Percentiles rank a stretch among this genome's conserved stretches.
These are phyloP conservation scores for Nudaria mundana DNA, from an alignment of 2,888 invertebrate species.

Conservation along the genomic window DNA sequence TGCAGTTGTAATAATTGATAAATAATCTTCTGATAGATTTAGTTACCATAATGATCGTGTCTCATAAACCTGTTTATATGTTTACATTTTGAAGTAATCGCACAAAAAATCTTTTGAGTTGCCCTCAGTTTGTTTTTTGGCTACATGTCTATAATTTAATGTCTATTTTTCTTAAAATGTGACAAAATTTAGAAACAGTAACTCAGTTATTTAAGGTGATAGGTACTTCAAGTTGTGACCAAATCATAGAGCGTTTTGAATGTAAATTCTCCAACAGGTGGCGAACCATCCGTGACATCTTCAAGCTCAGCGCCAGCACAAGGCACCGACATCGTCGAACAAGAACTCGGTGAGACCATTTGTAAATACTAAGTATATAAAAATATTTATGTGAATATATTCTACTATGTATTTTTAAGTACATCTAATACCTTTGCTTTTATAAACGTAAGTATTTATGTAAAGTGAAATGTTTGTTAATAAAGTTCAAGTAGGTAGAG, in stretches of 20 bases:
- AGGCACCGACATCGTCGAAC: slow-evolving; percentile 55
- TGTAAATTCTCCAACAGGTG: slow-evolving; percentile 51
- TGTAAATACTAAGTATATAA: slow-evolving; percentile 9
- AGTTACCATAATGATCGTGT: too few species aligned
- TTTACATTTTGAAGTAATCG: too few species aligned
- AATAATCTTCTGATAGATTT: too few species aligned
- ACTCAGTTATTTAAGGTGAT: too few species aligned
- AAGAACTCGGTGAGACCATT: slow-evolving; percentile 66
- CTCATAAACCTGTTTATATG: too few species aligned
- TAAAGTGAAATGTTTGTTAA: neutral
- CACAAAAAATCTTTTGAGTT: too few species aligned
- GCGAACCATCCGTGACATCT: slow-evolving; percentile 59
- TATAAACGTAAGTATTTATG: slow-evolving; percentile 1
- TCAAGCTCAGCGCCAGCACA: slow-evolving; percentile 48
- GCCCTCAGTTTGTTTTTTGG: too few species aligned
- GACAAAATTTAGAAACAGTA: too few species aligned
- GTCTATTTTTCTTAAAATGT: too few species aligned
- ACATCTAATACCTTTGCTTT: slow-evolving; percentile 7
- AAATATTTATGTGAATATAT: slow-evolving; percentile 11
- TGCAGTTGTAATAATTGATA: too few species aligned
- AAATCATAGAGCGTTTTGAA: neutral
- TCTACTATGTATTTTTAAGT: slow-evolving; percentile 6
- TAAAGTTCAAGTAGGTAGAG: slow-evolving; percentile 4
- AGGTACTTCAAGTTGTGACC: too few species aligned
- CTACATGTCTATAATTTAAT: too few species aligned